Evolutionary conservation across 1,140 invertebrate species (phyloP).

Genomic region (Samia ricini): DNA sequence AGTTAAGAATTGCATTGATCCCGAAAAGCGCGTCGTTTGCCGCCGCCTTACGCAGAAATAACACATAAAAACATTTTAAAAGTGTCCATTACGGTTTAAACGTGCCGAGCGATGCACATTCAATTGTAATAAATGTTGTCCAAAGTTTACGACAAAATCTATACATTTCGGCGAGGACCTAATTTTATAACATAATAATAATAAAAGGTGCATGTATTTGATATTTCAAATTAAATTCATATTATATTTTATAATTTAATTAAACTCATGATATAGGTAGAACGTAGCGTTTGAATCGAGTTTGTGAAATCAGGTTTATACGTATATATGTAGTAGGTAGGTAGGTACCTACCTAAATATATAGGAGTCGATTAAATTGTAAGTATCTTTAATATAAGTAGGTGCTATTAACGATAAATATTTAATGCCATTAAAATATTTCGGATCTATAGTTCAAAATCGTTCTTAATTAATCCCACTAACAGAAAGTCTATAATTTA

Average conservation of each 20-base stretch:
- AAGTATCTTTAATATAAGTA: constrained; percentile 1
- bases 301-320: not conserved
- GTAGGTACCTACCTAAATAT: not conserved
- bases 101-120: constrained; percentile 27
- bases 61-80: constrained; percentile 36
- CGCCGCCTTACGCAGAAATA: constrained; percentile 48
- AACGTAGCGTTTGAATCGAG: not conserved
- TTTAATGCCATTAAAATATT: constrained; percentile 41
- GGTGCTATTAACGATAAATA: constrained; percentile 11
- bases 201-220: not conserved
- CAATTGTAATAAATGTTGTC: constrained; percentile 2
- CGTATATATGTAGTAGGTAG: no score
- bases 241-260: not conserved
- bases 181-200: not conserved
- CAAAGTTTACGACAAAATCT: not conserved
- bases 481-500: constrained; percentile 58
- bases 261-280: not conserved
- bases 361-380: not conserved
- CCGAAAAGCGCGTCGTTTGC: constrained; percentile 12
- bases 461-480: constrained; percentile 54
- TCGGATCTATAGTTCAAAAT: constrained; percentile 44
- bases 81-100: constrained; percentile 31
- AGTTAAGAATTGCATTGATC: constrained; percentile 16
- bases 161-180: no score
- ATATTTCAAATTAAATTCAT: not conserved